A percentile compares a stretch with the other conserved stretches of the same genome.
phyloP scores from a whole-genome alignment of 1,140 invertebrate species.

The Drosophila oshimai region DNA sequence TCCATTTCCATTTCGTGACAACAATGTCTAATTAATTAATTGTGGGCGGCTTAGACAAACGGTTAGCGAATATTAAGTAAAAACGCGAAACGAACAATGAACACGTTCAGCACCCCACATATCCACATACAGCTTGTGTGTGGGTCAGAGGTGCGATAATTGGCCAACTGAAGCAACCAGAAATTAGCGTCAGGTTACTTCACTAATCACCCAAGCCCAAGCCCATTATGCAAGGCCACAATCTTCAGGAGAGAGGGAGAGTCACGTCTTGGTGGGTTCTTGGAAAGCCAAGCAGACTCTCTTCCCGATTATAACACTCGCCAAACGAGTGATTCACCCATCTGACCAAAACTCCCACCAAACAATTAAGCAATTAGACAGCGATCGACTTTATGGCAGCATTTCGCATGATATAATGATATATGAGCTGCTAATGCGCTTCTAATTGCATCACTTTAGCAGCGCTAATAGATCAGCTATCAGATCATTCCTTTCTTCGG shows the following conservation, averaged over 20 bases:
- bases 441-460: not conserved
- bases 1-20: conserved; percentile 22
- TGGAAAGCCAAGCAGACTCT: not conserved
- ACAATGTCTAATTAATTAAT: conserved; percentile 52
- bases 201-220: too few species aligned
- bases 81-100: conserved; percentile 14
- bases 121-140: conserved; percentile 3
- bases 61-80: conserved; percentile 1
- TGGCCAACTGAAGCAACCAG: conserved; percentile 29
- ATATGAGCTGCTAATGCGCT: not conserved
- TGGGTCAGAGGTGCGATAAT: conserved; percentile 46
- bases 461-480: conserved; percentile 12
- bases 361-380: conserved; percentile 40
- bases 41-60: conserved; percentile 24
- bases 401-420: conserved; percentile 8
- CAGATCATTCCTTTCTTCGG: not conserved
- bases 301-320: not conserved
- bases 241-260: not conserved
- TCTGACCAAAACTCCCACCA: conserved; percentile 14
- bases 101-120: conserved; percentile 22
- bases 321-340: conserved; percentile 1
- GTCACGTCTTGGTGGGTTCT: conserved; percentile 14
- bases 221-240: conserved; percentile 25
- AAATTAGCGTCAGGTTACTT: conserved; percentile 42
- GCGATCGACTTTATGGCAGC: conserved; percentile 5